Base-by-base conservation (phyloP, 1,140 invertebrate genomes). In the Archivesica marissinica region DNA sequence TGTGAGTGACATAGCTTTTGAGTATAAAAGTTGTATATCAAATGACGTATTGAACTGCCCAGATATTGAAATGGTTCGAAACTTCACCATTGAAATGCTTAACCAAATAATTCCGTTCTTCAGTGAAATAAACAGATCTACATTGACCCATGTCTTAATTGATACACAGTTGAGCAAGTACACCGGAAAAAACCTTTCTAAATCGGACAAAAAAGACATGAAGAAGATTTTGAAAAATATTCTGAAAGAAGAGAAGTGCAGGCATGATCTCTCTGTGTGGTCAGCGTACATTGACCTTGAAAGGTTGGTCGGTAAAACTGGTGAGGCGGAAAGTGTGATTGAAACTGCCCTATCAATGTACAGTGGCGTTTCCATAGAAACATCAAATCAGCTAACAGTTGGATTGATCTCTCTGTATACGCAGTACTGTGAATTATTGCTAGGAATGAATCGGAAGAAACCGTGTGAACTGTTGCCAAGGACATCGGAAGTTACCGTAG, bases 181-280 rank as follows among this genome's bases (percentile, higher is more conserved):
- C 23, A 38, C n/a, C 0, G 38, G 0, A 25, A 56, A 77, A 75
- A 75, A 35, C 17, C 28, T 78, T 0, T 52, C 59, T 11, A 85
- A 85, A 70, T 15, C 9, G 50, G 72, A 76, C n/a, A 78, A 52
- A 38, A 85, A 85, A 44, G 82, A 93, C 68, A 79, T 93, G 4
- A 93, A 91, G 75, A 94, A 94, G 86, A 88, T 91, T 84, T 87
- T 89, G 28, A 94, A 94, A 89, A 89, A 86, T 74, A 56, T 95
- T 25, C 86, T 95, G 20, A 93, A 94, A 86, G 89, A 93, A 87
- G 87, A 90, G 17, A 87, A 91, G 35, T 94, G 94, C 85, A 88
- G 94, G 68, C 94, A 93, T 72, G 92, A 93, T 80, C 87, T 95
- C 13, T 52, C 87, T n/a, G 61, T 95, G 25, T 95, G 94, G 93